phyloP scores from a whole-genome alignment of 1,140 invertebrate genomes.

The Teleopsis dalmanni region DNA sequence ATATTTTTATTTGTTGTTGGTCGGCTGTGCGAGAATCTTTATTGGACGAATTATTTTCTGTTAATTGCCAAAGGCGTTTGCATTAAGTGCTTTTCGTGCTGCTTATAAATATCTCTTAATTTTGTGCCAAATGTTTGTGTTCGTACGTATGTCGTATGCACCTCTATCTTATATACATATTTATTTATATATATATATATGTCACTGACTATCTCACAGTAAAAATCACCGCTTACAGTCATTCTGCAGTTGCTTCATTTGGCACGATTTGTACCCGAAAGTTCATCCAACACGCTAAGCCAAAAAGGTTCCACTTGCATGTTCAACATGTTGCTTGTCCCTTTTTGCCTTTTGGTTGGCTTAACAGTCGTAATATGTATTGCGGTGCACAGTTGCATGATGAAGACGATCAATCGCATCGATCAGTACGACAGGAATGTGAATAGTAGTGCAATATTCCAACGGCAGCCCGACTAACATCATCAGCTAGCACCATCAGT shows the following conservation, averaged over 20 bases:
- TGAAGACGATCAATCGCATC: slow-evolving; percentile 37
- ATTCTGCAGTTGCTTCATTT: slow-evolving; percentile 27
- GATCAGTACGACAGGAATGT: slow-evolving; percentile 23
- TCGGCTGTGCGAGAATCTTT: slow-evolving; percentile 11
- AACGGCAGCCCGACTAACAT: background rate
- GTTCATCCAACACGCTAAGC: background rate
- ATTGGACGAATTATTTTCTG: slow-evolving; percentile 27
- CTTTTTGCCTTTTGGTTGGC: background rate
- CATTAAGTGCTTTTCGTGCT: slow-evolving; percentile 44
- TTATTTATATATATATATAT: too few species aligned
- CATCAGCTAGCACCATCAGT: background rate
- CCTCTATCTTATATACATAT: slow-evolving; percentile 7
- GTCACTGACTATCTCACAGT: slow-evolving; percentile 34
- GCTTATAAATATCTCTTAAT: slow-evolving; percentile 45
- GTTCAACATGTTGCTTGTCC: background rate
- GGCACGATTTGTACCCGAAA: slow-evolving; percentile 35
- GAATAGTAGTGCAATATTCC: background rate
- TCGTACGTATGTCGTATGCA: background rate
- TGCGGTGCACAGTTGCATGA: slow-evolving; percentile 40
- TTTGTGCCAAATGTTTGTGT: slow-evolving; percentile 25
- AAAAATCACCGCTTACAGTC: slow-evolving; percentile 31
- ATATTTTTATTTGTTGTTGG: slow-evolving; percentile 1
- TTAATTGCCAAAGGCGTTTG: slow-evolving; percentile 45
- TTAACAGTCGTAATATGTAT: slow-evolving; percentile 1
- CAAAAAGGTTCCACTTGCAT: background rate